Conservation (phyloP, 2,888 invertebrate species). For the Andrena trimmerana region DNA sequence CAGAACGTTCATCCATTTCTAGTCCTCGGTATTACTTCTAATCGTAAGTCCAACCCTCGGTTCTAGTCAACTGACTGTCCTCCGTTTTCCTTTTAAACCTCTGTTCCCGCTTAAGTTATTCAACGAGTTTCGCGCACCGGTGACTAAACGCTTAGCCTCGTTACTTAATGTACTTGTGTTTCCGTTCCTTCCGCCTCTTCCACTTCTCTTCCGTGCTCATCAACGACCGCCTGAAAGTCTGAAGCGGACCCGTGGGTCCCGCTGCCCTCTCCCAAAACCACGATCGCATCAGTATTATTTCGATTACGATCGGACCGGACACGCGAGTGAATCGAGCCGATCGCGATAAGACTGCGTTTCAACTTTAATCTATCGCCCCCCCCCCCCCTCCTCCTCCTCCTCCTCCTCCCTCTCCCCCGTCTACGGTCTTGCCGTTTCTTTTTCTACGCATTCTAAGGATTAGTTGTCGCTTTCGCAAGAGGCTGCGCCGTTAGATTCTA, state of each 20-base stretch:
- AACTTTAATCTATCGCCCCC: conserved; percentile 24
- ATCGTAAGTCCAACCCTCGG: conserved; percentile 37
- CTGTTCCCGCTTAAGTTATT: conserved; percentile 8
- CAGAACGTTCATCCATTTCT: conserved; percentile 61
- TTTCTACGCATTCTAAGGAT: conserved; percentile 6
- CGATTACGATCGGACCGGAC: conserved; percentile 59
- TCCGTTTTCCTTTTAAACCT: conserved; percentile 43
- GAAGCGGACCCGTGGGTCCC: background rate
- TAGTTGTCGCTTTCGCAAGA: conserved; percentile 56
- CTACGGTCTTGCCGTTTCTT: conserved; percentile 10
- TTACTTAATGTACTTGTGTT: conserved; percentile 28
- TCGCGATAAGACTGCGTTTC: conserved; percentile 69
- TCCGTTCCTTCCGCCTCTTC: conserved; percentile 23
- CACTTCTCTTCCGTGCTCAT: conserved; percentile 14
- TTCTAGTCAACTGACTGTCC: conserved; percentile 61
- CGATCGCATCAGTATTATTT: conserved; percentile 71
- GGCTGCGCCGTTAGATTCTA: conserved; percentile 56
- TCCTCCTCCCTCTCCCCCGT: too few species aligned
- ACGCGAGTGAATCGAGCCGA: conserved; percentile 55
- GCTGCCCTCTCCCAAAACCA: background rate
- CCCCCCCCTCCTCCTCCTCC: too few species aligned
- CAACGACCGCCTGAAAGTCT: background rate
- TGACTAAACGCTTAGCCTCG: conserved; percentile 25
- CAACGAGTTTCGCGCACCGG: background rate
- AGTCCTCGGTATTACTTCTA: conserved; percentile 67